These are phyloP conservation scores for Beaufortia kweichowensis DNA, from an alignment of 2,113 vertebrate genomes.

Conservation along the genomic window DNA sequence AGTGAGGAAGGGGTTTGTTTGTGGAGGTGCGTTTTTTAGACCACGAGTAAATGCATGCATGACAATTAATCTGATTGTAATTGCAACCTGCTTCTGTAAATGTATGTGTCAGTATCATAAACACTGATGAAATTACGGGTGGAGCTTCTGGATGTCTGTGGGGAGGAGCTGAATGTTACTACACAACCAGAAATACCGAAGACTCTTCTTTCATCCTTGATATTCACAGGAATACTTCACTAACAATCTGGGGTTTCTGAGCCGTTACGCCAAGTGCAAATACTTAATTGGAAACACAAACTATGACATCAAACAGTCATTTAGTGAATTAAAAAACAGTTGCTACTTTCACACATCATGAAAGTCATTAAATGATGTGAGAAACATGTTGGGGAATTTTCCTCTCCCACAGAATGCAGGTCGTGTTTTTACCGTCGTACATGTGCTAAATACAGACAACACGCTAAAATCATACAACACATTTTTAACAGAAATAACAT, in stretches of 20 bases:
- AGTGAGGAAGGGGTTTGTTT: not conserved
- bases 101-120: too few species aligned
- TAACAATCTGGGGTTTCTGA: constrained; percentile 40
- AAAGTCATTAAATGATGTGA: constrained; percentile 50
- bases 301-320: constrained; percentile 53
- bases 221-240: constrained; percentile 38
- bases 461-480: not conserved
- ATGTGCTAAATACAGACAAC: not conserved
- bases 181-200: not conserved
- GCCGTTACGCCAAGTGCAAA: constrained; percentile 37
- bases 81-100: constrained; percentile 13
- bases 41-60: constrained; percentile 62
- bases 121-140: not conserved
- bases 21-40: constrained; percentile 59
- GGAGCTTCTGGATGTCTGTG: not conserved
- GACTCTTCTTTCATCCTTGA: not conserved
- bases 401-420: constrained; percentile 41
- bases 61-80: constrained; percentile 5
- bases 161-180: not conserved
- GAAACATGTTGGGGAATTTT: constrained; percentile 51
- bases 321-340: constrained; percentile 50
- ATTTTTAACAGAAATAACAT: too few species aligned
- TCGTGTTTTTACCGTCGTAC: constrained; percentile 57
- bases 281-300: constrained; percentile 48
- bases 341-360: constrained; percentile 59